A percentile compares a stretch with the other conserved stretches of the same genome.
phyloP scores from a whole-genome alignment of 2,113 vertebrate genomes.

The Crotalus helleri region DNA sequence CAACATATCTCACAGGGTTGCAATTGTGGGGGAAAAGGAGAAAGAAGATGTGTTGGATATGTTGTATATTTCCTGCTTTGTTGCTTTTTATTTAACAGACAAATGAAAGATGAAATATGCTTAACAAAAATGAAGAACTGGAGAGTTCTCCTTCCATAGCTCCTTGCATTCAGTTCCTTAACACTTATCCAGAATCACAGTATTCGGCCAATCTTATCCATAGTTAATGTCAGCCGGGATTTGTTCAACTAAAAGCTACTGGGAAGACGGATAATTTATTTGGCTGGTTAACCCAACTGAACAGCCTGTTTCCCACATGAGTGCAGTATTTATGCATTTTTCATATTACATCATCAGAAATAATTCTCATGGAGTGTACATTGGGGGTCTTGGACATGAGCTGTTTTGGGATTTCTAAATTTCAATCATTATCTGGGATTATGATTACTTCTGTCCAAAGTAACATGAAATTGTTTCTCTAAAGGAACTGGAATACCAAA shows the following conservation, averaged over 20 bases:
- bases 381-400: background rate
- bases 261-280: background rate
- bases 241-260: background rate
- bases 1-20: background rate
- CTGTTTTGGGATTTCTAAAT: background rate
- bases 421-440: background rate
- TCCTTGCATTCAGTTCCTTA: background rate
- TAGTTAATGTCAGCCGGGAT: background rate
- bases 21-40: background rate
- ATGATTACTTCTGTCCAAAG: background rate
- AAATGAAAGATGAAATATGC: background rate
- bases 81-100: background rate
- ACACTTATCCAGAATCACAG: background rate
- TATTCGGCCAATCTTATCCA: background rate
- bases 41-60: background rate
- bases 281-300: background rate
- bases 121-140: background rate
- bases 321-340: background rate
- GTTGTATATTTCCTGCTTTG: background rate
- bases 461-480: background rate
- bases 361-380: background rate
- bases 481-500: conserved; percentile 95
- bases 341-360: background rate
- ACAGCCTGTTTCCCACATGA: background rate
- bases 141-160: background rate